A percentile compares a stretch with the other conserved stretches of the same genome.
phyloP scores from a whole-genome alignment of 2,888 invertebrate genomes.

The Hoplodrina blanda region DNA sequence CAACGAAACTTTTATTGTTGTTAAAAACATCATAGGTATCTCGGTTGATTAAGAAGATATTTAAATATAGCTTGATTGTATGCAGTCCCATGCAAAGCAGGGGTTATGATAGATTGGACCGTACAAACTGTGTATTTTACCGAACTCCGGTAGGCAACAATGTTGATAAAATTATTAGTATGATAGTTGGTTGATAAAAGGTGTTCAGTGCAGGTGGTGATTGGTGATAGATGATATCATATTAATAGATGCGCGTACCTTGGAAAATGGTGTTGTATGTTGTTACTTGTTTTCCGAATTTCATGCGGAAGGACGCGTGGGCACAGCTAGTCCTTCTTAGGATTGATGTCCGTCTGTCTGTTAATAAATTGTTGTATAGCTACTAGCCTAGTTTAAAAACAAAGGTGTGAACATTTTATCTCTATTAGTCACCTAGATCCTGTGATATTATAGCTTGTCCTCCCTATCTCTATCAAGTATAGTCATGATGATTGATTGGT shows the following conservation, averaged over 20 bases:
- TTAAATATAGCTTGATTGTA: not conserved
- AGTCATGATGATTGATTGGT: constrained; percentile 24
- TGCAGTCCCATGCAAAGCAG: not conserved
- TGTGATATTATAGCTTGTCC: constrained; percentile 15
- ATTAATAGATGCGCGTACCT: constrained; percentile 5
- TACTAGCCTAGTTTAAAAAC: constrained; percentile 10
- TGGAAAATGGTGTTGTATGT: not conserved
- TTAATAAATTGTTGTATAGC: constrained; percentile 6
- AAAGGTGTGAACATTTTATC: constrained; percentile 6
- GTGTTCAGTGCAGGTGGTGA: constrained; percentile 17
- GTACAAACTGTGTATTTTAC: not conserved
- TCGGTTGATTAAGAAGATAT: not conserved
- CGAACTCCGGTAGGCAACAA: not conserved
- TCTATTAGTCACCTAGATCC: constrained; percentile 23
- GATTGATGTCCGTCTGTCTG: not conserved
- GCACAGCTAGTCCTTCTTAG: constrained; percentile 2
- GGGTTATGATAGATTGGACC: not conserved
- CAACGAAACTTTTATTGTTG: not conserved
- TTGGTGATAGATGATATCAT: constrained; percentile 9
- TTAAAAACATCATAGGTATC: not conserved
- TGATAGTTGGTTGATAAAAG: constrained; percentile 15
- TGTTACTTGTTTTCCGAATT: constrained; percentile 7
- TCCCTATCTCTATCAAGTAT: constrained; percentile 13
- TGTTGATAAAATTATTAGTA: constrained; percentile 33
- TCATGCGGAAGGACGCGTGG: not conserved